Conservation (phyloP, 2,113 vertebrate genomes). For the Arizona elegans region DNA sequence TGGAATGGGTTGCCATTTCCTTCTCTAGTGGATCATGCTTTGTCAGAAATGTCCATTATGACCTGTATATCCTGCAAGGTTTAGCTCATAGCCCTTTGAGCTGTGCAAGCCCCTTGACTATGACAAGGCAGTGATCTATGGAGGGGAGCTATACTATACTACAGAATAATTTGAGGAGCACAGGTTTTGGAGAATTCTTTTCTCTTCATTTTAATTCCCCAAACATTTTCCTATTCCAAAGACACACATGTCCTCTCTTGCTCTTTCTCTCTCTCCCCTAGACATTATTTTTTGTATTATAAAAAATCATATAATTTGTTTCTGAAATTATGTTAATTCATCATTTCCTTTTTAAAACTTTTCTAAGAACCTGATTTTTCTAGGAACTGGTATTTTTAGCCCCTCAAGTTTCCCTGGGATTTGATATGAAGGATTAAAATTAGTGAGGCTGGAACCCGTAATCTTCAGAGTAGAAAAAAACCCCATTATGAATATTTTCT, state of each 20-base stretch:
- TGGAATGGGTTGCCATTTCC: no score
- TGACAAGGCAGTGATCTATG: no score
- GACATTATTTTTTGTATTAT: background rate
- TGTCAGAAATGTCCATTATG: no score
- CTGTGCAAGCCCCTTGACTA: no score
- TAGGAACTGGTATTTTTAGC: background rate
- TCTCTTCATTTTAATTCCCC: background rate
- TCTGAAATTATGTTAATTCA: background rate
- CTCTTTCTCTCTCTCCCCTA: background rate
- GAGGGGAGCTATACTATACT: background rate
- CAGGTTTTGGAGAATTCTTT: background rate
- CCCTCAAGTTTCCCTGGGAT: no score
- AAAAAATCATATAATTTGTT: background rate
- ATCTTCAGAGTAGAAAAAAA: no score
- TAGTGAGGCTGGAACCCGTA: no score
- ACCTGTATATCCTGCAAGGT: no score
- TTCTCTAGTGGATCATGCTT: no score
- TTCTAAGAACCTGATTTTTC: background rate
- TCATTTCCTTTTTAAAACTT: background rate
- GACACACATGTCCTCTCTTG: background rate
- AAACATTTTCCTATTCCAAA: background rate
- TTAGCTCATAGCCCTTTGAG: no score
- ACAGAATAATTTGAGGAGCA: background rate
- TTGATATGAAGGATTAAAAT: no score
- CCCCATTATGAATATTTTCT: no score